Evolutionary conservation across 1,140 invertebrate species (phyloP), one percentile per base, ranked within the genome.

Genomic region (Medauroidea extradentata): DNA sequence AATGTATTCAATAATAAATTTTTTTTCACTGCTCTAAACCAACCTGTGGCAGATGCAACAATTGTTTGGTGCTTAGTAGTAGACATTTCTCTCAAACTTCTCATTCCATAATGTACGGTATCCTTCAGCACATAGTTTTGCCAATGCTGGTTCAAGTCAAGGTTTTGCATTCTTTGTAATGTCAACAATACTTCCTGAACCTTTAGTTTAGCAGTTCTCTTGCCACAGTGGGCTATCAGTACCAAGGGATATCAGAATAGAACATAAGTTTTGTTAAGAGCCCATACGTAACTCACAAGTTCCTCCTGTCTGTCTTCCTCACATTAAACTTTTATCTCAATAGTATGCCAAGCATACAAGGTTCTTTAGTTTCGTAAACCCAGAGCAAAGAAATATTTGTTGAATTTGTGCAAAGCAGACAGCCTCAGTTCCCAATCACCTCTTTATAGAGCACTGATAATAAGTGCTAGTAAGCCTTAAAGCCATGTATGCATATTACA

Each of bases 301-400:
- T 53, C 21, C 38, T 24, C 4, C 52, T 21, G 23, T 53, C 1
- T 29, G 23, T 53, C 24, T 29, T 29, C 38, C 16, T 34, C 23
- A 34, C 19, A 14, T 13, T 16, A 34, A 21, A 13, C 52, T n/a
- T 53, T 53, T 21, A 53, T 53, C 38, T 53, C 24, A 21, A 21
- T 3, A 34, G 11, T 53, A 21, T 53, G 52, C 52, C 9, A 41
- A 7, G 52, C 52, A 34, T 3, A 41, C 19, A 53, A 19, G 25
- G 52, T 34, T 16, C 52, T 53, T 11, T 53, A 53, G 38, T 53
- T 53, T 24, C 8, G 24, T 34, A 53, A 53, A 21, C 23, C 34
- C 52, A 53, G 2, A 16, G 52, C 24, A 53, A 53, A 53, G 18
- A 53, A 53, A 39, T 53, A 53, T 34, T 53, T 53, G 19, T 24